Percentiles rank a stretch among this genome's conserved stretches.
These are phyloP conservation scores for Epizoanthus rinbou DNA, from an alignment of 92 coral and sea anemone species.

Conservation along the genomic window DNA sequence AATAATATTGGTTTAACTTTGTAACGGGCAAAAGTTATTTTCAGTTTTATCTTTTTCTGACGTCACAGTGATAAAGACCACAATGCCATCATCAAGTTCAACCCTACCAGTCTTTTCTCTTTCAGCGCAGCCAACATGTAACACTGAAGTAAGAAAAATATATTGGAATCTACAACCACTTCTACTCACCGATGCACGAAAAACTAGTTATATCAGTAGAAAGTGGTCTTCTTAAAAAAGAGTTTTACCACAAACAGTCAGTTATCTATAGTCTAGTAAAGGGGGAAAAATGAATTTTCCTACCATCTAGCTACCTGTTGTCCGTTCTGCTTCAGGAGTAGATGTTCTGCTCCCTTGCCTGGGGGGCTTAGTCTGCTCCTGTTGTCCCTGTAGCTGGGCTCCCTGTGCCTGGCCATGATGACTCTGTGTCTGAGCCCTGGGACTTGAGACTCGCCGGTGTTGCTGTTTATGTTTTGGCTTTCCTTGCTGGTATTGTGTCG, in stretches of 20 bases:
- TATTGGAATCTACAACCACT: no score
- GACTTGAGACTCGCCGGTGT: slow-evolving; percentile 48
- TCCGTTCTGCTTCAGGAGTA: slow-evolving; percentile 54
- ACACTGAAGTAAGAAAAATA: no score
- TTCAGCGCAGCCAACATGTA: no score
- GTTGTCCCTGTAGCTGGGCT: slow-evolving; percentile 34
- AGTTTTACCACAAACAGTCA: neutral
- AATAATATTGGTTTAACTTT: no score
- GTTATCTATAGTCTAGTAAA: neutral
- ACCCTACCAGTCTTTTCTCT: no score
- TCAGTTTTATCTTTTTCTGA: no score
- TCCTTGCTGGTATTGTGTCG: slow-evolving; percentile 40
- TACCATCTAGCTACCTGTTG: slow-evolving; percentile 56
- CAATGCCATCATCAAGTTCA: no score
- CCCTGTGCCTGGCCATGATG: slow-evolving; percentile 46
- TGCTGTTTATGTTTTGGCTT: slow-evolving; percentile 53
- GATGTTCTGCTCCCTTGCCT: slow-evolving; percentile 46
- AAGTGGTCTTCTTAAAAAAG: no score
- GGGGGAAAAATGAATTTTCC: neutral
- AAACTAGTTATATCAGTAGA: no score
- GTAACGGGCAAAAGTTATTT: no score
- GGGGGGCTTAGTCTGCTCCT: slow-evolving; percentile 31
- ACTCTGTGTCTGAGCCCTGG: slow-evolving; percentile 54
- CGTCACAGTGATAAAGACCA: no score
- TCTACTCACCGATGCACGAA: no score